phyloP scores from a whole-genome alignment of 2,888 invertebrate genomes.

The Zaprionus obscuricornis region DNA sequence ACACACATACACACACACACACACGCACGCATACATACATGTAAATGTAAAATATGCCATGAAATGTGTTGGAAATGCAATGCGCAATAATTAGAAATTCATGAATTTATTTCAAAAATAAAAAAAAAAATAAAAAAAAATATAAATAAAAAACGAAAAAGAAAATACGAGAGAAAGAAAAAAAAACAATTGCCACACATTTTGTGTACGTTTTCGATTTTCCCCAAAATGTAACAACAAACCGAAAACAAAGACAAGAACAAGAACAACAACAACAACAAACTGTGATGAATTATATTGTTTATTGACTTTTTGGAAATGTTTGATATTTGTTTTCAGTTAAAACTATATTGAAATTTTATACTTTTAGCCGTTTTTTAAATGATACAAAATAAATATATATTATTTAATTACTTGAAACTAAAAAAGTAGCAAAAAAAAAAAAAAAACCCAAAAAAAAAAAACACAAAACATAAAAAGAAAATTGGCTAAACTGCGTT shows the following conservation, averaged over 20 bases:
- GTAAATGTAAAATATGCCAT: conserved; percentile 24
- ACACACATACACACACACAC: conserved; percentile 1
- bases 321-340: conserved; percentile 18
- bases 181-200: conserved; percentile 14
- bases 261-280: conserved; percentile 62
- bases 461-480: background rate
- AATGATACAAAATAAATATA: too few species aligned
- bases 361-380: too few species aligned
- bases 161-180: conserved; percentile 11
- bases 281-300: conserved; percentile 72
- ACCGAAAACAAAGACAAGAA: conserved; percentile 54
- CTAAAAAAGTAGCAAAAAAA: background rate
- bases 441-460: conserved; percentile 1
- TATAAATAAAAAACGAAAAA: too few species aligned
- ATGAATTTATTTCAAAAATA: conserved; percentile 26
- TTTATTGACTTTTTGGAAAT: conserved; percentile 43
- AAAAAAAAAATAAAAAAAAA: too few species aligned
- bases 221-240: conserved; percentile 20
- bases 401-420: too few species aligned
- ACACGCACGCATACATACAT: conserved; percentile 3
- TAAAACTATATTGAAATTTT: conserved; percentile 24
- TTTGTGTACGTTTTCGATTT: conserved; percentile 34
- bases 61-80: conserved; percentile 30
- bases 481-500: conserved; percentile 22
- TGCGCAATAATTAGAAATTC: conserved; percentile 5